Conservation (phyloP, 2,888 invertebrate genomes). For the Sympetrum striolatum region DNA sequence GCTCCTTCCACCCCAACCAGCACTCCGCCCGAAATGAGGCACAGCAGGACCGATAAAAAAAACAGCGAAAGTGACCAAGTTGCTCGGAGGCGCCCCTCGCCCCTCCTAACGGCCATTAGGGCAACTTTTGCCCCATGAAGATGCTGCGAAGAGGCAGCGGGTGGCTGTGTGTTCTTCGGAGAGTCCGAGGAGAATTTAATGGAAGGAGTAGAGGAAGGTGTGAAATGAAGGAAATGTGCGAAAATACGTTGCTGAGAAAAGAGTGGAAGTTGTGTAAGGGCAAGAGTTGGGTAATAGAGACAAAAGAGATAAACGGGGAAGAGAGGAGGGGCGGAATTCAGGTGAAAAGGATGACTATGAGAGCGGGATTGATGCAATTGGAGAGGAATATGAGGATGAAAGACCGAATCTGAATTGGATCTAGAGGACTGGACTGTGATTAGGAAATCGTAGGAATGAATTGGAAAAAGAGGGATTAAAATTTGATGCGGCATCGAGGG, state of each 20-base stretch:
- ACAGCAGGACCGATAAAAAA: slow-evolving; percentile 12
- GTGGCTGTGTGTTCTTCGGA: not conserved
- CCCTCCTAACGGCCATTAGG: not conserved
- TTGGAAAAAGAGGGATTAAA: not conserved
- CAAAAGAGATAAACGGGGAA: not conserved
- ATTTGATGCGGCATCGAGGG: not conserved
- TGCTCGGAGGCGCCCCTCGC: not conserved
- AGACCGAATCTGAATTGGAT: not conserved
- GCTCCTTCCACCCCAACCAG: not conserved
- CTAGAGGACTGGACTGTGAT: not conserved
- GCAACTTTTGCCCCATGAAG: not conserved
- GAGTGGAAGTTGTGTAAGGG: not conserved
- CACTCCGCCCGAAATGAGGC: not conserved
- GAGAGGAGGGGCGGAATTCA: not conserved
- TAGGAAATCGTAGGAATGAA: not conserved
- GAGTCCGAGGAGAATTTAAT: not conserved
- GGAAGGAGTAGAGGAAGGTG: not conserved
- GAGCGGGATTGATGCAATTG: not conserved
- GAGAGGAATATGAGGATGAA: not conserved
- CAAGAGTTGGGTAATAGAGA: not conserved
- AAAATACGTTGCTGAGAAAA: not conserved
- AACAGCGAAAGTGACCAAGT: slow-evolving; percentile 4
- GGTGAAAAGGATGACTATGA: not conserved
- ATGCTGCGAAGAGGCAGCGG: not conserved
- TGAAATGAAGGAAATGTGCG: not conserved